Base-by-base conservation (phyloP, 53 echinoderm and acorn worm species). In the Crossaster papposus region DNA sequence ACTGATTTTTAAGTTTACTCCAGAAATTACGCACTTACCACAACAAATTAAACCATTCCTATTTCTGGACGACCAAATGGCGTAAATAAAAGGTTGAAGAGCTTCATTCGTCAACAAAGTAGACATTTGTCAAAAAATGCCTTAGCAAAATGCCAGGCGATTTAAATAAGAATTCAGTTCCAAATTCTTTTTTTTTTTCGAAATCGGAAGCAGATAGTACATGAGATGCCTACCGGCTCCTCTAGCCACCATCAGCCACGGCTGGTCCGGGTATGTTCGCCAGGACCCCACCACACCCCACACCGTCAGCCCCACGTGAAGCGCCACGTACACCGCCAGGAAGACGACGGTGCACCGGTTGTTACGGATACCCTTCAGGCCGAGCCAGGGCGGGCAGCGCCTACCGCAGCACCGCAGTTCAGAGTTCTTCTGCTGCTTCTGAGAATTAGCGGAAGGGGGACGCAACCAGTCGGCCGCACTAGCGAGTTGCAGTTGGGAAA, bases 391-490 rank as follows among this genome's bases (percentile, higher is more conserved):
- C 18, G 74, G 29, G 65, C 32, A 65, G 55, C 64, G 64, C 15
- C 64, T 44, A 51, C 26, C 5, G 37, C 37, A 70, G 89, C 82
- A 72, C 20, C 79, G 80, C 31, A 82, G 81, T 35, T 81, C 72
- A 15, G 73, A 33, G n/a, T n/a, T n/a, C 13, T 30, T 17, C 35
- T 70, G 51, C 13, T 35, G 15, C 23, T 55, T 28, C 83, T 52
- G 15, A 78, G 71, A 50, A n/a, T n/a, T n/a, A 50, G 82, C 36
- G 9, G 88, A 82, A n/a, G 82, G 85, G 26, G 95, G 94, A 4
- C 91, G 88, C 30, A 96, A 58, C 96, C 96, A 96, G 50, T 95
- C 92, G 33, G 94, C 92, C 14, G 96, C 95, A 83, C 96, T 96
- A n/a, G 90, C 17, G 44, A 9, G 44, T 70, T n/a, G 37, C 26